Evolutionary conservation across 2,797 vertebrate species (phyloP).

Genomic region (Scolopax rusticola): DNA sequence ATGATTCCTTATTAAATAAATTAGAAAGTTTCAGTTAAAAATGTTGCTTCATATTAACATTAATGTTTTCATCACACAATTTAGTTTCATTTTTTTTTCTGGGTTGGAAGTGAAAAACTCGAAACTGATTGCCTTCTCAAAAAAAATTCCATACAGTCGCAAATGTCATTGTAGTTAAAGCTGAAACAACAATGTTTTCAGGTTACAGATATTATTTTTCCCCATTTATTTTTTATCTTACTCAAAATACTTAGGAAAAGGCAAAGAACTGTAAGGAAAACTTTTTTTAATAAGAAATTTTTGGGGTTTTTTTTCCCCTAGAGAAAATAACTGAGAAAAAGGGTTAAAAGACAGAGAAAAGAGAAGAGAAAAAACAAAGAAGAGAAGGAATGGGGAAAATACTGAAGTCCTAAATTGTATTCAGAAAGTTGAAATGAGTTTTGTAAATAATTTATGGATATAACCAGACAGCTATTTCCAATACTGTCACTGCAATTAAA

Average conservation of each 20-base stretch:
- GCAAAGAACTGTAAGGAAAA: background rate
- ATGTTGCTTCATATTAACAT: background rate
- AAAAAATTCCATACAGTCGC: background rate
- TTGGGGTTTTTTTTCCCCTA: background rate
- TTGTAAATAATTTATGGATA: background rate
- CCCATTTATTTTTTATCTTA: background rate
- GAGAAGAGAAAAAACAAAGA: background rate
- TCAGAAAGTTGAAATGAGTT: background rate
- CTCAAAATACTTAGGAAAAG: background rate
- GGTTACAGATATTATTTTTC: background rate
- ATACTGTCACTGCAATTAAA: background rate
- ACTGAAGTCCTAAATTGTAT: rapidly evolving
- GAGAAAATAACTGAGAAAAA: background rate
- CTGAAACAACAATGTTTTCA: background rate
- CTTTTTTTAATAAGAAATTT: background rate
- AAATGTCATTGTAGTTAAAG: background rate
- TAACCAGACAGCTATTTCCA: background rate
- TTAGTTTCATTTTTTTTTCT: background rate
- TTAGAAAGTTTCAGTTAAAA: background rate
- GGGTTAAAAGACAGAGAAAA: rapidly evolving
- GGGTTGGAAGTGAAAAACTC: background rate
- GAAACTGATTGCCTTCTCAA: background rate
- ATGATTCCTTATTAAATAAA: background rate
- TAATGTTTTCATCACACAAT: background rate
- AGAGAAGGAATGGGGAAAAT: background rate